These are phyloP conservation scores for Tonatia bakeri DNA, from an alignment of 2,113 vertebrate genomes.

Conservation along the genomic window DNA sequence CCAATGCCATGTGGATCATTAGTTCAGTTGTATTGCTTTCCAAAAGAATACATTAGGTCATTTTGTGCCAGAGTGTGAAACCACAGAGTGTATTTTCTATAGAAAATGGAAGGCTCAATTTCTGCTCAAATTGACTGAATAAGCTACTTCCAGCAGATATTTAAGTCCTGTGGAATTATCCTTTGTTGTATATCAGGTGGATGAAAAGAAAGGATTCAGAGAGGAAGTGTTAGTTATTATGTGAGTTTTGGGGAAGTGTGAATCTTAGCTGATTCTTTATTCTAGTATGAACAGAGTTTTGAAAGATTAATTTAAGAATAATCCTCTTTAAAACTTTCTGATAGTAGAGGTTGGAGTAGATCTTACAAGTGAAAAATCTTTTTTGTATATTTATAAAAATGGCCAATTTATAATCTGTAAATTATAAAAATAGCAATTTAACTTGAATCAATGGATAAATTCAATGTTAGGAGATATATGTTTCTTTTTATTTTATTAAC, in stretches of 20 bases:
- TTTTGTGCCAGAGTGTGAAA: neutral
- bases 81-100: neutral
- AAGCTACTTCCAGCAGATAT: neutral
- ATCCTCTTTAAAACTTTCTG: neutral
- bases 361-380: neutral
- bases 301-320: constrained; percentile 46
- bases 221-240: neutral
- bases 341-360: neutral
- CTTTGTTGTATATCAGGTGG: constrained; percentile 1
- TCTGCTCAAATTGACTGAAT: constrained; percentile 12
- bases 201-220: neutral
- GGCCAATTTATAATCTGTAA: neutral
- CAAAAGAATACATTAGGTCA: neutral
- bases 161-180: neutral
- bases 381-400: neutral
- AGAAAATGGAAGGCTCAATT: neutral
- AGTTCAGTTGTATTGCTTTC: constrained; percentile 31
- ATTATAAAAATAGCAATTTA: constrained; percentile 8
- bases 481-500: constrained; percentile 17
- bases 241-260: neutral
- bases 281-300: neutral
- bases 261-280: neutral
- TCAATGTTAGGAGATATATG: neutral
- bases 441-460: neutral
- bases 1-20: neutral